These are phyloP conservation scores for Cacoxenus indagator DNA, from an alignment of 2,888 invertebrate species.

Conservation along the genomic window DNA sequence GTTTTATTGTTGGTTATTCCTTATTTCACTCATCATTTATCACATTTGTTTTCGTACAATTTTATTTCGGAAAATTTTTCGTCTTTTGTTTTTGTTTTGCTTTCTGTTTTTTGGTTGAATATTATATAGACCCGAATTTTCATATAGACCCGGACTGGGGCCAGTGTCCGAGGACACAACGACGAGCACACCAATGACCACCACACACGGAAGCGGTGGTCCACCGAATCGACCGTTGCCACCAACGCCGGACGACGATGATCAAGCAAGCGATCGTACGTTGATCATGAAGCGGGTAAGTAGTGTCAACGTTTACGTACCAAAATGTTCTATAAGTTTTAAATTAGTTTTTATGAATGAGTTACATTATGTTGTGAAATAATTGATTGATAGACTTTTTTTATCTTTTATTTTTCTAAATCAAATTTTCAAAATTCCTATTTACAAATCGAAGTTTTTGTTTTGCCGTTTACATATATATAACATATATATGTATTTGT, in stretches of 20 bases:
- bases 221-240: slow-evolving; percentile 94
- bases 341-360: neutral
- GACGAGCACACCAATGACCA: slow-evolving; percentile 62
- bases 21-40: slow-evolving; percentile 1
- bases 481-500: neutral
- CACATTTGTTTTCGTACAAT: slow-evolving; percentile 3
- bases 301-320: slow-evolving; percentile 47
- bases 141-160: slow-evolving; percentile 82
- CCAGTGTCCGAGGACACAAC: slow-evolving; percentile 75
- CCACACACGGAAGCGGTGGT: slow-evolving; percentile 74
- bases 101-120: slow-evolving; percentile 31
- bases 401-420: neutral
- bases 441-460: neutral
- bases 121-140: slow-evolving; percentile 81
- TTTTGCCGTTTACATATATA: neutral
- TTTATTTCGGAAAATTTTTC: slow-evolving; percentile 32
- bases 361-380: neutral
- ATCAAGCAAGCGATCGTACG: slow-evolving; percentile 85
- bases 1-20: slow-evolving; percentile 41
- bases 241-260: slow-evolving; percentile 94
- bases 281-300: slow-evolving; percentile 94
- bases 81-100: slow-evolving; percentile 38
- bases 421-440: neutral
- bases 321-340: neutral
- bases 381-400: neutral